Conservation (phyloP, 1,140 invertebrate species). For the Sitobion miscanthi region DNA sequence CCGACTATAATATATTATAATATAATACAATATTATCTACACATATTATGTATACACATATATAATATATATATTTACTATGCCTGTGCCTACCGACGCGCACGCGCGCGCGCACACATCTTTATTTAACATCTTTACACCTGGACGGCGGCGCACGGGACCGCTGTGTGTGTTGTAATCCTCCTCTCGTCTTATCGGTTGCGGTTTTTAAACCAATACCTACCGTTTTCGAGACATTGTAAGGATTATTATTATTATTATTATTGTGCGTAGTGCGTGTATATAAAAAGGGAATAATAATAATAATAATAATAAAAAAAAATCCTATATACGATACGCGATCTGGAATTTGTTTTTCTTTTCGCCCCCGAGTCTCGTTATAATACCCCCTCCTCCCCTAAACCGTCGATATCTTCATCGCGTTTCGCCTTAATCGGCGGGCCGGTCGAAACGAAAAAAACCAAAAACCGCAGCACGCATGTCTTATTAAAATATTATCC, state of each 20-base stretch:
- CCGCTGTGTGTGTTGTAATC: neutral
- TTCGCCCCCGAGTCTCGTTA: neutral
- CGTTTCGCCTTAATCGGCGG: no score
- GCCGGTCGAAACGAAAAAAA: neutral
- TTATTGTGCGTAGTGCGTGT: neutral
- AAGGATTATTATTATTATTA: conserved; percentile 3
- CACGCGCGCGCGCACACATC: conserved; percentile 30
- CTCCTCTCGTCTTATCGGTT: conserved; percentile 49
- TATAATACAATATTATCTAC: neutral
- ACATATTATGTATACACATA: neutral
- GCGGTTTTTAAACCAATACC: conserved; percentile 57
- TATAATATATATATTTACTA: neutral
- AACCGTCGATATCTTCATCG: neutral
- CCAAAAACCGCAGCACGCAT: neutral
- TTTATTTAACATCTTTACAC: conserved; percentile 56
- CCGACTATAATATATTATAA: conserved; percentile 23
- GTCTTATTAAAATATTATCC: no score
- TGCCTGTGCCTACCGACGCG: neutral
- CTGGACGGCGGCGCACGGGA: conserved; percentile 51
- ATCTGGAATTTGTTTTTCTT: conserved; percentile 45
- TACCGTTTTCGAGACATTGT: neutral
- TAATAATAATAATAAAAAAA: conserved; percentile 8
- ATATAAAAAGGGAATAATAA: conserved; percentile 25
- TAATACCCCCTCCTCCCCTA: neutral
- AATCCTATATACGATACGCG: neutral